A percentile compares a stretch with the other conserved stretches of the same genome.
These are phyloP conservation scores for Pygocentrus nattereri DNA, from an alignment of 2,797 vertebrate species.

Conservation along the genomic window DNA sequence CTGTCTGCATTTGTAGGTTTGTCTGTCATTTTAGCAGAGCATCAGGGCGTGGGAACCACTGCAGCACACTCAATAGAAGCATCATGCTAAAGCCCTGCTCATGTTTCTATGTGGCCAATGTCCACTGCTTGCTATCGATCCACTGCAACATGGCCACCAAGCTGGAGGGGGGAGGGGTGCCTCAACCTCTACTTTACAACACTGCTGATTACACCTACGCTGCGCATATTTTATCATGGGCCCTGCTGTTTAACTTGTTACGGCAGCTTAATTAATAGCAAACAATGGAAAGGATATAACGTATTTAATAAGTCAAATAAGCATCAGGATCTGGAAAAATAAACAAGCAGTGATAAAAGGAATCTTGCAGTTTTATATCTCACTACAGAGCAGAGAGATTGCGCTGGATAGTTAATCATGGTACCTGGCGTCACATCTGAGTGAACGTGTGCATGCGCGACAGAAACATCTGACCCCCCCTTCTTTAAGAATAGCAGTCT, in stretches of 20 bases:
- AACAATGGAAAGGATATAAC: background rate
- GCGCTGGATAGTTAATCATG: slow-evolving; percentile 17
- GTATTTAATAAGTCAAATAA: background rate
- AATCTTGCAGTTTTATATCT: slow-evolving; percentile 10
- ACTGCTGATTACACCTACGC: slow-evolving; percentile 22
- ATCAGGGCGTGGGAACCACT: slow-evolving; percentile 14
- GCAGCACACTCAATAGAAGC: slow-evolving; percentile 5
- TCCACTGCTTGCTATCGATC: slow-evolving; percentile 26
- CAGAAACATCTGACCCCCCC: slow-evolving; percentile 46
- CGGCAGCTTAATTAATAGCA: slow-evolving; percentile 10
- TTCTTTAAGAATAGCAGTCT: slow-evolving; percentile 45
- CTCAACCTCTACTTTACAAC: slow-evolving; percentile 4
- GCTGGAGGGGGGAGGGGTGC: background rate
- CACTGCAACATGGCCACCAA: slow-evolving; percentile 35
- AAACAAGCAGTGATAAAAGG: background rate
- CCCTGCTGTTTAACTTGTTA: slow-evolving; percentile 2
- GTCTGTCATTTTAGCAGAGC: slow-evolving; percentile 2
- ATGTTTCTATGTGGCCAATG: background rate
- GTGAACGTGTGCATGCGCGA: slow-evolving; percentile 5
- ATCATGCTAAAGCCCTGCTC: background rate
- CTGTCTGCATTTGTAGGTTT: slow-evolving; percentile 2
- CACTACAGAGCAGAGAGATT: background rate
- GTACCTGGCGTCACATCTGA: slow-evolving; percentile 1
- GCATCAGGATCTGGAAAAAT: background rate
- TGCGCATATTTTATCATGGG: slow-evolving; percentile 16